Evolutionary conservation across 1,140 invertebrate genomes (phyloP), one percentile per base, ranked within the genome.

Genomic region (Drosophila burlai): DNA sequence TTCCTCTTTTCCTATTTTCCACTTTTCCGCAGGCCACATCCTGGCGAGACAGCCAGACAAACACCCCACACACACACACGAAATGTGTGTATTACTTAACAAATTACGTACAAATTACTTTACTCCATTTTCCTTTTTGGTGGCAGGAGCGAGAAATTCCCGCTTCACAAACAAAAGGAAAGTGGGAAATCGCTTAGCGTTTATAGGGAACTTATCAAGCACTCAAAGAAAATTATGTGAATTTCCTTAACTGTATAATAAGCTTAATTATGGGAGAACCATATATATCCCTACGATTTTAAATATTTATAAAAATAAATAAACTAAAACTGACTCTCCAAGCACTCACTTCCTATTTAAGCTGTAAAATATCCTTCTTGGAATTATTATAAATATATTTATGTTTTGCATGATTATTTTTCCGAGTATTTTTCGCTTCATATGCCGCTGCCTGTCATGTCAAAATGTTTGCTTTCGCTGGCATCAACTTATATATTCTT

Each of bases 81-180:
- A 29, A 73, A 40, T 60, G 67, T 69, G 43, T 80, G 63, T 82
- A 82, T 90, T 90, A 85, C 86, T 91, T 90, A 90, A 90, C 86
- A 90, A 90, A 90, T 90, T 90, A 90, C 85, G 90, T 90, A 90
- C 71, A 89, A 89, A 85, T 90, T 89, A 90, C 85, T 89, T 90
- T 90, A 76, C 81, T 85, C 40, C 58, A 50, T 68, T 55, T 54
- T 40, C 10, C 21, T 4, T 43, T 16, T n/a, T 21, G 4, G 1
- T n/a, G 10, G n/a, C 1, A 59, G 36, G 47, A 21, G 40, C 4
- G 36, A 1, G 18, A 31, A 43, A 11, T 24, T 59, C 21, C 36
- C 34, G 47, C 38, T 40, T 36, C 26, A 40, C 38, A 57, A 69
- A 61, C 58, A 52, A 61, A 55, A 43, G 64, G 66, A 66, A 89